Evolutionary conservation across 2,888 invertebrate species (phyloP), one percentile per base, ranked within the genome.

Genomic region (Uropetala carovei): DNA sequence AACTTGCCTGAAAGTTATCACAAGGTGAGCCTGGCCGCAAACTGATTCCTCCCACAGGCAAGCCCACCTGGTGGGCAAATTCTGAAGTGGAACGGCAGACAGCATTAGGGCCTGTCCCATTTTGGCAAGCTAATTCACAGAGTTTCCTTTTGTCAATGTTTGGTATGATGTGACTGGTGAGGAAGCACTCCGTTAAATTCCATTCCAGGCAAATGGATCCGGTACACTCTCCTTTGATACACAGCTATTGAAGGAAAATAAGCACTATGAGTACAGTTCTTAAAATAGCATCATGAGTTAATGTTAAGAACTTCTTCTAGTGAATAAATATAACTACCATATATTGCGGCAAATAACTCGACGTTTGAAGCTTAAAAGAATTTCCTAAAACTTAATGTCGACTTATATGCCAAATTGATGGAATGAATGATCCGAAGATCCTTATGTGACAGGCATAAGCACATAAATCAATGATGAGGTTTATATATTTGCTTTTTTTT

Each of bases 91-190:
- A 98, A 93, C 97, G 96, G 94, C 98, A 98, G 16, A 89, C 43
- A 9, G 97, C 96, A 94, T 96, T 95, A 1, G 96, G 95, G 93
- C 97, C 97, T 22, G 97, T 97, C 57, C 98, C 98, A 94, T 97
- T 97, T 95, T 98, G 98, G 95, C 99, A 99, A n/a, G 99, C 99
- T 93, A 99, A 96, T 95, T 99, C 99, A 96, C 99, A 99, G 92
- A 99, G 96, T 94, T 97, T 97, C 93, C 98, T 96, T 94, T 98
- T 97, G 95, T 98, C 97, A 92, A 97, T 97, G 93, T 97, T 97
- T 92, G 97, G 96, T 93, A 96, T 96, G 91, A 97, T 97, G 93
- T 96, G 96, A 59, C 98, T 97, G 11, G 98, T 98, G 92, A 99
- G 96, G 96, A 99, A 99, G 95, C 99, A 99, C 95, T 99, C 99